phyloP scores from a whole-genome alignment of 2,888 invertebrate genomes.

The Metalampra italica region DNA sequence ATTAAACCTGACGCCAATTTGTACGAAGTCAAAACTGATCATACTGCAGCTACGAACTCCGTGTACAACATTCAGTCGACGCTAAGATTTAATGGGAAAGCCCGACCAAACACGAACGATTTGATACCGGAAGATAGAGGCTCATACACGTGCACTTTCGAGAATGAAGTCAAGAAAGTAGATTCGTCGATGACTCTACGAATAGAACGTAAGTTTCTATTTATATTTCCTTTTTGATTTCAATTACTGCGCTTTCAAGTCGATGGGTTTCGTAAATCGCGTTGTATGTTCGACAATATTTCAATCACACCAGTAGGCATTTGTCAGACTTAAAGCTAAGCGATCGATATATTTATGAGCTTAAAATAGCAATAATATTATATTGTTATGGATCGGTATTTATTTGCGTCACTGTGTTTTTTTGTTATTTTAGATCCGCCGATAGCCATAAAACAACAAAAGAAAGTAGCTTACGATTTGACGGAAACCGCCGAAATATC shows the following conservation, averaged over 20 bases:
- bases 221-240: slow-evolving; percentile 4
- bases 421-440: slow-evolving; percentile 83
- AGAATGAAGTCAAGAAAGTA: slow-evolving; percentile 92
- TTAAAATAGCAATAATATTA: too few species aligned
- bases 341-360: too few species aligned
- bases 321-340: too few species aligned
- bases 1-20: slow-evolving; percentile 86
- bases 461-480: slow-evolving; percentile 92
- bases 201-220: slow-evolving; percentile 87
- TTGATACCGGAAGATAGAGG: slow-evolving; percentile 91
- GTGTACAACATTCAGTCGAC: slow-evolving; percentile 91
- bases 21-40: slow-evolving; percentile 89
- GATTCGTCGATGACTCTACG: slow-evolving; percentile 94
- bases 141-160: slow-evolving; percentile 91
- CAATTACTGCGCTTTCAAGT: background rate
- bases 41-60: slow-evolving; percentile 86
- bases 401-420: too few species aligned
- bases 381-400: too few species aligned
- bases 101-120: slow-evolving; percentile 86
- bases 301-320: background rate
- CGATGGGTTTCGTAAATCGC: too few species aligned
- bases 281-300: background rate
- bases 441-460: slow-evolving; percentile 89
- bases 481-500: slow-evolving; percentile 91
- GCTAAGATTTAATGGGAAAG: slow-evolving; percentile 87